Percentiles rank a stretch among this genome's conserved stretches.
phyloP scores from a whole-genome alignment of 2,888 invertebrate species.

The Chouioia cunea region DNA sequence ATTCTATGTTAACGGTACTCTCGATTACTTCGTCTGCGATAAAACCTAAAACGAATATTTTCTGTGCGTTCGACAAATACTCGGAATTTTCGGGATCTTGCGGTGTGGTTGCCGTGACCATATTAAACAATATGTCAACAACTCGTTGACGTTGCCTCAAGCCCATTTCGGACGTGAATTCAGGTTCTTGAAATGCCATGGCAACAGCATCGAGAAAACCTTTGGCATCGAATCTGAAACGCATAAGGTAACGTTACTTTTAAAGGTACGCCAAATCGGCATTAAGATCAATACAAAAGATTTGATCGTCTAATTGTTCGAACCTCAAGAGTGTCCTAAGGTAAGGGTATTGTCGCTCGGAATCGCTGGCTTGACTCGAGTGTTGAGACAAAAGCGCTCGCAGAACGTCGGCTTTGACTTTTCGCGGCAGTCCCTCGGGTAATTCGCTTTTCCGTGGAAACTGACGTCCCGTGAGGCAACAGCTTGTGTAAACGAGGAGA shows the following conservation, averaged over 20 bases:
- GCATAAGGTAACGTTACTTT: background rate
- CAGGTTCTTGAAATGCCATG: slow-evolving; percentile 85
- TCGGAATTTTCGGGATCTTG: slow-evolving; percentile 59
- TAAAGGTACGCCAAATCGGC: background rate
- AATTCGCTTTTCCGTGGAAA: slow-evolving; percentile 82
- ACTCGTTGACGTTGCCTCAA: slow-evolving; percentile 80
- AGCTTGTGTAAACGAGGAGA: slow-evolving; percentile 86
- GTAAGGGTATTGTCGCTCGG: slow-evolving; percentile 79
- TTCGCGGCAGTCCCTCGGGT: slow-evolving; percentile 73
- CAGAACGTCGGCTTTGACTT: slow-evolving; percentile 82
- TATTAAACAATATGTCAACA: slow-evolving; percentile 82
- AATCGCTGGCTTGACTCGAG: slow-evolving; percentile 73
- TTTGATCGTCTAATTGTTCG: slow-evolving; percentile 59
- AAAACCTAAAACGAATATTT: slow-evolving; percentile 61
- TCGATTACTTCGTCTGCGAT: slow-evolving; percentile 63
- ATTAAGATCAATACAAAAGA: background rate
- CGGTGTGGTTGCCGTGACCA: slow-evolving; percentile 73
- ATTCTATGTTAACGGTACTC: slow-evolving; percentile 60
- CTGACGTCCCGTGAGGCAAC: slow-evolving; percentile 87
- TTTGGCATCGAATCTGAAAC: slow-evolving; percentile 82
- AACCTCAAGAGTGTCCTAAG: slow-evolving; percentile 82
- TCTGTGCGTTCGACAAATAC: slow-evolving; percentile 59
- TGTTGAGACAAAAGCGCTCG: slow-evolving; percentile 79
- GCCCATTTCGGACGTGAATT: slow-evolving; percentile 81
- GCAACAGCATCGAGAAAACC: slow-evolving; percentile 89